Percentiles rank a stretch among this genome's conserved stretches.
Conservation (phyloP, 2,113 vertebrate species). For the Colinus virginianus region DNA sequence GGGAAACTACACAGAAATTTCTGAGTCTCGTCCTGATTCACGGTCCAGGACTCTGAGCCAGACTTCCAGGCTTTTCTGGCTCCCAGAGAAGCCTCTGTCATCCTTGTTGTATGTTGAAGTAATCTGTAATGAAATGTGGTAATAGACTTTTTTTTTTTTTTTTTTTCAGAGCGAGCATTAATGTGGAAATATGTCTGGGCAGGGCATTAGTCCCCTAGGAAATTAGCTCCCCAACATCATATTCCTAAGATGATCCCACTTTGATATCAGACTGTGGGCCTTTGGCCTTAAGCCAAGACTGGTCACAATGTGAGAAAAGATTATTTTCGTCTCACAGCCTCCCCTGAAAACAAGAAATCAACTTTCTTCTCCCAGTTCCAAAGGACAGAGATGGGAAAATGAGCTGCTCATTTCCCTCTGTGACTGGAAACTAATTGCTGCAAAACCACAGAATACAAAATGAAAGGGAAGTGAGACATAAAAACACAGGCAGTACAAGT, state of each 20-base stretch:
- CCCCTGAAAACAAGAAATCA: neutral
- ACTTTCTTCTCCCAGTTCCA: neutral
- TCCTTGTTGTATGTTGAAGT: neutral
- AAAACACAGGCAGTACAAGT: slow-evolving; percentile 65
- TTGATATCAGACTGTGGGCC: neutral
- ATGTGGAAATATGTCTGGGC: slow-evolving; percentile 5
- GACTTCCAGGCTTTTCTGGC: neutral
- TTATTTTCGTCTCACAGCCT: neutral
- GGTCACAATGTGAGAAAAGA: neutral
- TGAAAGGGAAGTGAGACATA: slow-evolving; percentile 59
- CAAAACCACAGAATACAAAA: slow-evolving; percentile 51
- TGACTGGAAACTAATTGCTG: slow-evolving; percentile 67
- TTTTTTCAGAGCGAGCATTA: slow-evolving; percentile 12
- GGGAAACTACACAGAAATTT: slow-evolving; percentile 1
- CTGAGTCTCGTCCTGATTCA: neutral
- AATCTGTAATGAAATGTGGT: slow-evolving; percentile 35
- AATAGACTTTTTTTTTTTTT: neutral
- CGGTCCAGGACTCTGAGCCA: neutral
- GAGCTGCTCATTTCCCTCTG: slow-evolving; percentile 50
- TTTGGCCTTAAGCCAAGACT: slow-evolving; percentile 8
- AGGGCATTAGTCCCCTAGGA: neutral
- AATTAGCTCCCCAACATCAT: neutral
- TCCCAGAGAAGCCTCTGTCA: neutral
- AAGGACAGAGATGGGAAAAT: neutral
- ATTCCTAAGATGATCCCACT: neutral